Conservation (phyloP, 2,113 vertebrate species). For the Bos javanicus region DNA sequence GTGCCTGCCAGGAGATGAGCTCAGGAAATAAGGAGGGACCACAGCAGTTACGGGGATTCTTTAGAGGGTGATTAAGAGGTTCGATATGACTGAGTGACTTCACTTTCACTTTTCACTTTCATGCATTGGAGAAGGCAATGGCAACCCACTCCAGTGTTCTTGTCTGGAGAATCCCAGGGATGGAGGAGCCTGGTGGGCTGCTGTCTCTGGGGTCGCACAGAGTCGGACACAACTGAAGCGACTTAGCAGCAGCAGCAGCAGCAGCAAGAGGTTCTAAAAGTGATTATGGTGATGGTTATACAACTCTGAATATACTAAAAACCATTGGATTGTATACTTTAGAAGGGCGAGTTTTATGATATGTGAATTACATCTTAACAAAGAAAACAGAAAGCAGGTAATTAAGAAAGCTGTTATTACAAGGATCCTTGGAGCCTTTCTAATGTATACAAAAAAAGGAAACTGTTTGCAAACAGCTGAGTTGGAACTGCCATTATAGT, state of each 20-base stretch:
- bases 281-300: not conserved
- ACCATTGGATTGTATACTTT: not conserved
- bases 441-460: not conserved
- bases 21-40: not conserved
- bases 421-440: not conserved
- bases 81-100: not conserved
- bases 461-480: not conserved
- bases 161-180: too few relatives aligned
- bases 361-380: not conserved
- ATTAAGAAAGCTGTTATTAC: not conserved
- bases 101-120: too few relatives aligned
- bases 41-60: accelerated
- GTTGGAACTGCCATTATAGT: too few relatives aligned
- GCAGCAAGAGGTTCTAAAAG: not conserved
- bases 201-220: too few relatives aligned
- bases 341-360: not conserved
- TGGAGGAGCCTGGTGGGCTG: too few relatives aligned
- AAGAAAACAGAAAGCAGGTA: not conserved
- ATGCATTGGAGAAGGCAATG: too few relatives aligned
- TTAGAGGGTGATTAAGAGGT: not conserved
- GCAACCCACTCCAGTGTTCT: too few relatives aligned
- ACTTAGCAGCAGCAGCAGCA: too few relatives aligned
- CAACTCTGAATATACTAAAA: not conserved
- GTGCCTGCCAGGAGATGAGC: not conserved
- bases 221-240: too few relatives aligned